A percentile compares a stretch with the other conserved stretches of the same genome.
Conservation (phyloP, 1,140 invertebrate genomes). For the Pseudomyrmex sp. region DNA sequence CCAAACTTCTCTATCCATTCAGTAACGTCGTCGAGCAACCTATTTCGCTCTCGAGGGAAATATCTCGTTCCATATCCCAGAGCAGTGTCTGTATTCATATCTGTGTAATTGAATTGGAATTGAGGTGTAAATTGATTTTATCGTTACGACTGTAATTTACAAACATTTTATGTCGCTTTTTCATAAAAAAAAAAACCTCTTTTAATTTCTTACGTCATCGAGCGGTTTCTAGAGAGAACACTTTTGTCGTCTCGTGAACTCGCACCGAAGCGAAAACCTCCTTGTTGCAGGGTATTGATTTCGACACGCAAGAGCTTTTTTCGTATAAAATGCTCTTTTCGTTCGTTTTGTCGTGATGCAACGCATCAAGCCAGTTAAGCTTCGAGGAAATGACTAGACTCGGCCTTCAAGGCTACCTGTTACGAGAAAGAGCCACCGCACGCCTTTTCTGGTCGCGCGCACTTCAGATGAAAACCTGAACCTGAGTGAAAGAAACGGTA, state of each 20-base stretch:
- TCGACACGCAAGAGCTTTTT: background rate
- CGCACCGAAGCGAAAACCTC: background rate
- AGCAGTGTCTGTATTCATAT: slow-evolving; percentile 1
- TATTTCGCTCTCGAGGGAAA: slow-evolving; percentile 44
- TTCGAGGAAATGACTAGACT: slow-evolving; percentile 39
- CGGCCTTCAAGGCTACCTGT: slow-evolving; percentile 43
- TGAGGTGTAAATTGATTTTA: background rate
- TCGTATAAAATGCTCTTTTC: no score
- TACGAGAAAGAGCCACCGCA: slow-evolving; percentile 9
- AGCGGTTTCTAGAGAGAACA: background rate
- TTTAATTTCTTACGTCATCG: background rate
- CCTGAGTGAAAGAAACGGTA: slow-evolving; percentile 41
- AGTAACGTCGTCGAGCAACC: slow-evolving; percentile 30
- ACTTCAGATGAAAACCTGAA: slow-evolving; percentile 50
- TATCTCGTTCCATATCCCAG: slow-evolving; percentile 4
- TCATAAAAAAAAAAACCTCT: background rate
- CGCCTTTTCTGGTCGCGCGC: slow-evolving; percentile 7
- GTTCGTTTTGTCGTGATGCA: slow-evolving; percentile 2
- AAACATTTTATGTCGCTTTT: background rate
- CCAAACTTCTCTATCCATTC: slow-evolving; percentile 48
- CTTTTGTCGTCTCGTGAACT: background rate
- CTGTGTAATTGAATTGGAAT: slow-evolving; percentile 33
- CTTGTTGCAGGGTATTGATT: background rate
- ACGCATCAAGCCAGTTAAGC: background rate
- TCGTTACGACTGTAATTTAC: slow-evolving; percentile 10